These are phyloP conservation scores for Pedionomus torquatus DNA, from an alignment of 2,113 vertebrate genomes.

Conservation along the genomic window DNA sequence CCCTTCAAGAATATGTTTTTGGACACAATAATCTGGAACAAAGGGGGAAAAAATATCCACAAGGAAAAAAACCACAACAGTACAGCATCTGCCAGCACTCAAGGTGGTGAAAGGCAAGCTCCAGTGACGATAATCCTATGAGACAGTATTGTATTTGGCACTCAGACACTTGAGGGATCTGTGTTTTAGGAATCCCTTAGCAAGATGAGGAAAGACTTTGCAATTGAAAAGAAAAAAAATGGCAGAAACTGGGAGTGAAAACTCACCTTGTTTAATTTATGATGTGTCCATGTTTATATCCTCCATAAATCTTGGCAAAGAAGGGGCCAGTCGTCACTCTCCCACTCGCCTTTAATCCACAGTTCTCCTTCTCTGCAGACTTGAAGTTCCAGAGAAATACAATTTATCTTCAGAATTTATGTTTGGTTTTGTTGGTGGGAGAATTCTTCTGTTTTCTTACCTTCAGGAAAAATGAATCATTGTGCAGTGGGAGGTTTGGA, in stretches of 20 bases:
- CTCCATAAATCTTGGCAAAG: background rate
- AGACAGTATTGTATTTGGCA: conserved; percentile 24
- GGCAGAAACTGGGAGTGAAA: conserved; percentile 9
- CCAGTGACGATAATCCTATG: background rate
- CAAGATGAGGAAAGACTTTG: background rate
- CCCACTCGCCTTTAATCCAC: background rate
- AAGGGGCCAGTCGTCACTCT: background rate
- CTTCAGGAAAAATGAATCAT: background rate
- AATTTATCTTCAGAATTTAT: conserved; percentile 14
- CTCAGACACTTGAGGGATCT: background rate
- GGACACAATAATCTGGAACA: background rate
- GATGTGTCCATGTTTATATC: background rate
- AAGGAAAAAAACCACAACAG: background rate
- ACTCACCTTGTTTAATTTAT: background rate
- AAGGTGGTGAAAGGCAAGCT: background rate
- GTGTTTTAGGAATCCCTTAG: background rate
- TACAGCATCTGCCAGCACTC: background rate
- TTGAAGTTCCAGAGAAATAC: background rate
- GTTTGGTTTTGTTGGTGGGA: background rate
- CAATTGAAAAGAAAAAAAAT: background rate
- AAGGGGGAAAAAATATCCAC: background rate
- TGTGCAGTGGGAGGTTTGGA: background rate
- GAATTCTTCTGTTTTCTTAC: conserved; percentile 20
- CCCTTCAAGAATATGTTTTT: background rate
- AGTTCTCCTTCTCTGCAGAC: background rate